These are phyloP conservation scores for Gryllus bimaculatus DNA, from an alignment of 1,140 invertebrate species.

Conservation along the genomic window DNA sequence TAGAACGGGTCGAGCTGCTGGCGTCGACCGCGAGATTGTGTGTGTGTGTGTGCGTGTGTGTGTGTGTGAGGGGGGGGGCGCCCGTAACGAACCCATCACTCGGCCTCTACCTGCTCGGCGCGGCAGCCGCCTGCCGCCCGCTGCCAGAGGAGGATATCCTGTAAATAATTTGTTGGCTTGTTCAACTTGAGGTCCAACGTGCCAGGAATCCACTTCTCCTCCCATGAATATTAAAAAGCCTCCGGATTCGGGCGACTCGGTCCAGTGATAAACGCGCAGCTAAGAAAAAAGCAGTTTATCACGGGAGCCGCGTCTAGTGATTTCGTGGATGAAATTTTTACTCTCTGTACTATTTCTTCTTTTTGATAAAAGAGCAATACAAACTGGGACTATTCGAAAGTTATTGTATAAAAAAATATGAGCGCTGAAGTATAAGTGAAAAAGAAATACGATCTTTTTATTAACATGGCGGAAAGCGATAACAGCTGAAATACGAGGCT, in stretches of 20 bases:
- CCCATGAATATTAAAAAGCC: background rate
- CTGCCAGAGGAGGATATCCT: background rate
- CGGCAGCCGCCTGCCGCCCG: background rate
- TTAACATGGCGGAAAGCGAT: background rate
- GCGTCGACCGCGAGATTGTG: too few relatives aligned
- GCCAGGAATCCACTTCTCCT: background rate
- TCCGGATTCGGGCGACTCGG: background rate
- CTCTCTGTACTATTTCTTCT: background rate
- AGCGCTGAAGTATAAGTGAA: background rate
- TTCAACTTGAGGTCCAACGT: background rate
- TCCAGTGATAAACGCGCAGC: background rate
- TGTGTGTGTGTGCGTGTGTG: too few relatives aligned
- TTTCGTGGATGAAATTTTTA: background rate
- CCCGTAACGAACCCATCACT: too few relatives aligned
- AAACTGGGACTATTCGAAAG: background rate
- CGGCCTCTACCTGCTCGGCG: too few relatives aligned
- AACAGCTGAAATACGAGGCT: background rate
- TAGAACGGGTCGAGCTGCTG: too few relatives aligned
- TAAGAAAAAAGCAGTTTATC: background rate
- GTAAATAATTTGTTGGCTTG: background rate
- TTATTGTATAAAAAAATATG: slow-evolving; percentile 2
- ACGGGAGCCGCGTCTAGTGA: background rate
- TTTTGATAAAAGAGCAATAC: background rate
- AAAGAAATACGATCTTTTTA: slow-evolving; percentile 6
- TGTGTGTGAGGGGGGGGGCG: too few relatives aligned